These are phyloP conservation scores for Drosophila rubida DNA, from an alignment of 2,888 invertebrate species.

Conservation along the genomic window DNA sequence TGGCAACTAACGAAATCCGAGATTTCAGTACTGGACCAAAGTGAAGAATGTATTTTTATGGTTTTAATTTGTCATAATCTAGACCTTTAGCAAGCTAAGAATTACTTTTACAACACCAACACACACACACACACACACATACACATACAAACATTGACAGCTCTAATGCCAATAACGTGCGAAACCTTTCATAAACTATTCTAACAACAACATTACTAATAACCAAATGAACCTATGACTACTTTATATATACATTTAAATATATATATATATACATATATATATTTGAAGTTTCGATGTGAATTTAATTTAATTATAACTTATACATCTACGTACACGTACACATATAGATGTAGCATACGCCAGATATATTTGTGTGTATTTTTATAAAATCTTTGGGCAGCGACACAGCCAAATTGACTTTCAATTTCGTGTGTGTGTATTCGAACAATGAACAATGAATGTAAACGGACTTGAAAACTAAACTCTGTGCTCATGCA, in stretches of 20 bases:
- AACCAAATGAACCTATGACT: conserved; percentile 61
- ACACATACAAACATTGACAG: conserved; percentile 39
- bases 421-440: conserved; percentile 13
- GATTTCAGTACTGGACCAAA: conserved; percentile 80
- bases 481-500: conserved; percentile 57
- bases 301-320: conserved; percentile 43
- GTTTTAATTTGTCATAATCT: conserved; percentile 61
- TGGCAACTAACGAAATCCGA: conserved; percentile 75
- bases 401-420: background rate
- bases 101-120: conserved; percentile 32
- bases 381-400: conserved; percentile 7
- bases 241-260: conserved; percentile 33
- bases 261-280: conserved; percentile 19
- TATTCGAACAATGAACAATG: conserved; percentile 9
- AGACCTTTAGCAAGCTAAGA: conserved; percentile 36
- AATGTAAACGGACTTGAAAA: conserved; percentile 23
- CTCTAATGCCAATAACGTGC: conserved; percentile 48
- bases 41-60: conserved; percentile 72
- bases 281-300: conserved; percentile 54
- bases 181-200: conserved; percentile 37
- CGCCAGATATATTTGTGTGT: conserved; percentile 2
- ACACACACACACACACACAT: conserved; percentile 1
- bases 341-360: background rate
- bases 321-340: conserved; percentile 25
- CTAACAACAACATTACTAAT: conserved; percentile 21